Evolutionary conservation across 2,888 invertebrate species (phyloP).

Genomic region (Reticulitermes lucifugus): DNA sequence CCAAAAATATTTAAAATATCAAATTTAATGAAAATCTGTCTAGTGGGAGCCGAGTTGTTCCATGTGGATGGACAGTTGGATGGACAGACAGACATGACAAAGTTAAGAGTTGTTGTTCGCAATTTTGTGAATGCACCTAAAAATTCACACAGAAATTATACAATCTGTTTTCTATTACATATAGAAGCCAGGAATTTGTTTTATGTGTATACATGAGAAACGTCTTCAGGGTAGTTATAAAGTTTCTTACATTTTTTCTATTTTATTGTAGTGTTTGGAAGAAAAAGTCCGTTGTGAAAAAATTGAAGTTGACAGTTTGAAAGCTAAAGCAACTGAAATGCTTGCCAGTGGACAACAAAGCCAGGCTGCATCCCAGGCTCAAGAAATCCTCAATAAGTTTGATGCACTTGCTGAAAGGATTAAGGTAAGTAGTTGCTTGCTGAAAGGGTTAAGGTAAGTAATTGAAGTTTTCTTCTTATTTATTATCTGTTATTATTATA

Average conservation of each 20-base stretch:
- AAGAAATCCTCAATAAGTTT: slow-evolving; percentile 86
- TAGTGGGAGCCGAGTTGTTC: too few relatives aligned
- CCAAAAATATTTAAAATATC: too few relatives aligned
- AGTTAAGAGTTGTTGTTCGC: too few relatives aligned
- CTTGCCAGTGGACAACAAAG: slow-evolving; percentile 86
- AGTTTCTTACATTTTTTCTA: not conserved
- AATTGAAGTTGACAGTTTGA: slow-evolving; percentile 87
- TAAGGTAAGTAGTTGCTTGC: slow-evolving; percentile 71
- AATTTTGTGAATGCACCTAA: too few relatives aligned
- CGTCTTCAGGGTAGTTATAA: too few relatives aligned
- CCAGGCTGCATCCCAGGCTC: slow-evolving; percentile 85
- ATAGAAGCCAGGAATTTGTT: too few relatives aligned
- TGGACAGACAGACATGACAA: too few relatives aligned
- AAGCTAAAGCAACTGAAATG: slow-evolving; percentile 88
- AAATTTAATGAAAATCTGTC: too few relatives aligned
- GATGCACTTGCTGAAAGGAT: slow-evolving; percentile 82
- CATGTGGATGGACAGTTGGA: too few relatives aligned
- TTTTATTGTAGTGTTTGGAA: slow-evolving; percentile 71
- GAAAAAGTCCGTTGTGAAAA: slow-evolving; percentile 91
- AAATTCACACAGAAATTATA: too few relatives aligned
- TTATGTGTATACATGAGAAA: too few relatives aligned
- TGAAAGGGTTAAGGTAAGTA: slow-evolving; percentile 75
- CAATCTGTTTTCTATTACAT: too few relatives aligned
- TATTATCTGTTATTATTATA: slow-evolving; percentile 10
- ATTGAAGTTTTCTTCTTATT: slow-evolving; percentile 19